Conservation (phyloP, 2,113 vertebrate species). For the Chamaea fasciata region DNA sequence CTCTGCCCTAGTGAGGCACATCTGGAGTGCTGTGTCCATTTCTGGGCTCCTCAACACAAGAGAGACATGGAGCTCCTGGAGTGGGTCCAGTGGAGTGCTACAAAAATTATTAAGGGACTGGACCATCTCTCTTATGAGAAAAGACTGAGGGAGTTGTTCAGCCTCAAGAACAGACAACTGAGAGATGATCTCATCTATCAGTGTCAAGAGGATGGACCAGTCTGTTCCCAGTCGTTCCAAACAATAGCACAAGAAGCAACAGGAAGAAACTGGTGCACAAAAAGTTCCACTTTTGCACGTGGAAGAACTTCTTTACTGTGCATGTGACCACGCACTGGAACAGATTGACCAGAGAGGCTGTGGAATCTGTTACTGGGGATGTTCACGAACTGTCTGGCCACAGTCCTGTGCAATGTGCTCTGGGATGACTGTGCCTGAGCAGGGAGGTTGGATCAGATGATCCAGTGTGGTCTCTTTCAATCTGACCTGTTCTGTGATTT, state of each 20-base stretch:
- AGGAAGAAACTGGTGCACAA: background rate
- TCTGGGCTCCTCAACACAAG: background rate
- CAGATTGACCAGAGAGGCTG: background rate
- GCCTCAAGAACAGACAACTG: background rate
- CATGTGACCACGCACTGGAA: rapidly evolving
- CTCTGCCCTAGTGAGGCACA: background rate
- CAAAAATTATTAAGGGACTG: background rate
- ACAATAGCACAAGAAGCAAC: background rate
- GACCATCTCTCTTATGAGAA: background rate
- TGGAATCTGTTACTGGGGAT: background rate
- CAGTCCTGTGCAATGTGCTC: background rate
- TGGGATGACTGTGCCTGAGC: background rate
- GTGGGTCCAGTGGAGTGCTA: background rate
- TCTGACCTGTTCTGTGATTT: background rate
- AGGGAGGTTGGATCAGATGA: background rate
- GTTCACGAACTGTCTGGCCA: background rate
- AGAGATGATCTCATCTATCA: background rate
- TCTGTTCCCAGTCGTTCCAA: background rate
- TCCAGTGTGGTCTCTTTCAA: background rate
- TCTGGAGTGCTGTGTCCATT: background rate
- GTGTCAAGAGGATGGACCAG: background rate
- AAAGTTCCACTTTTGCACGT: background rate
- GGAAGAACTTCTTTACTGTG: background rate
- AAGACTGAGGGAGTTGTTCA: background rate
- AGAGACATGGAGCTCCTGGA: background rate